Conservation (phyloP, 2,888 invertebrate species). For the Thelaira solivaga region DNA sequence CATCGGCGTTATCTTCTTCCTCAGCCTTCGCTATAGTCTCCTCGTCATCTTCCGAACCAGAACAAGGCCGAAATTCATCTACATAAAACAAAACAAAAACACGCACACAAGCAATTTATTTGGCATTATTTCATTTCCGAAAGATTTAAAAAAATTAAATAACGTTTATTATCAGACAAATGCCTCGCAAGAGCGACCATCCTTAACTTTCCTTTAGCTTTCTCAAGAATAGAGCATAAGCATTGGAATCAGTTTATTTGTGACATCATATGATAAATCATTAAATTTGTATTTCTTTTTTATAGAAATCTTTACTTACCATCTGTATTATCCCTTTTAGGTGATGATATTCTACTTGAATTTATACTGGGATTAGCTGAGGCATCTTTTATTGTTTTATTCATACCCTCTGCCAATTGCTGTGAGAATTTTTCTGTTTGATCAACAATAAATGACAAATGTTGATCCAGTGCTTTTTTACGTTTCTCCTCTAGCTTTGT, state of each 20-base stretch:
- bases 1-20: constrained; percentile 82
- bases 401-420: constrained; percentile 91
- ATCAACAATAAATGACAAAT: constrained; percentile 97
- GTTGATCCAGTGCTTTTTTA: constrained; percentile 95
- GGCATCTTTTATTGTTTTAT: constrained; percentile 78
- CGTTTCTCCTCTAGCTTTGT: constrained; percentile 95
- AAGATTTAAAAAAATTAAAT: neutral
- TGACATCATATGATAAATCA: constrained; percentile 70
- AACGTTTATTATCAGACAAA: constrained; percentile 71
- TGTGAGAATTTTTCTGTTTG: constrained; percentile 98
- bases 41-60: constrained; percentile 90
- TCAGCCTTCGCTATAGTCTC: constrained; percentile 94
- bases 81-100: neutral
- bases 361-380: constrained; percentile 76
- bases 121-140: neutral
- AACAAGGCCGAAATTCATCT: constrained; percentile 91
- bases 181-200: constrained; percentile 77
- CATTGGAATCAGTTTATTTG: constrained; percentile 71
- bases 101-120: neutral
- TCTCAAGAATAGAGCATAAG: constrained; percentile 73
- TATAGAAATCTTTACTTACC: constrained; percentile 72
- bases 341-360: constrained; percentile 78
- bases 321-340: constrained; percentile 77
- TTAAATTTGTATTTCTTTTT: neutral
- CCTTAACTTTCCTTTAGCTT: constrained; percentile 62